Conservation (phyloP, 2,797 vertebrate species). For the Rhodeus uyekii region DNA sequence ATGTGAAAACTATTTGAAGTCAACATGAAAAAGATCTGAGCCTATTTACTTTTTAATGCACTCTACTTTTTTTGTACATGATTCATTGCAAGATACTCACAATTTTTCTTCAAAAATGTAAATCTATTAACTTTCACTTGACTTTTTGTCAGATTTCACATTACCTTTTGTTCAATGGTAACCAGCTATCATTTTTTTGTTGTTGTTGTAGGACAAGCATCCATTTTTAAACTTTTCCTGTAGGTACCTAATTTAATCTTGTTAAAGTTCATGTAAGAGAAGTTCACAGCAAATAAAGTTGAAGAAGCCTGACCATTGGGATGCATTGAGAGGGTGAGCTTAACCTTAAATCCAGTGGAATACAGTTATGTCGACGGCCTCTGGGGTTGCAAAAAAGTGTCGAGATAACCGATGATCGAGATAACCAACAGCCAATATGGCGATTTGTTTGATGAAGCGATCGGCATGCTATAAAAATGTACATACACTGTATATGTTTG, state of each 20-base stretch:
- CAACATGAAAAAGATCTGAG: not conserved
- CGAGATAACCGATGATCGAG: no score
- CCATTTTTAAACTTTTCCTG: not conserved
- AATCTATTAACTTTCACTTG: not conserved
- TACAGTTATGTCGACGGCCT: no score
- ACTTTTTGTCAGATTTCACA: not conserved
- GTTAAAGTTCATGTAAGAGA: not conserved
- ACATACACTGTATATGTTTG: no score
- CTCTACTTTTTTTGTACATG: not conserved
- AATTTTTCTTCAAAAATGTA: not conserved
- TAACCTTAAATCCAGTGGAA: not conserved
- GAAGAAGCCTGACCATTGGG: not conserved
- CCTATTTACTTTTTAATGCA: not conserved
- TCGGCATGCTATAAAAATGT: no score
- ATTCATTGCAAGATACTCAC: not conserved
- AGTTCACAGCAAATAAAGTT: not conserved
- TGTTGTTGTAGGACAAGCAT: not conserved
- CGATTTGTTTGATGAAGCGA: no score
- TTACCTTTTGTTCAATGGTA: not conserved
- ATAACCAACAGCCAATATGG: no score
- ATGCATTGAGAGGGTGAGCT: not conserved
- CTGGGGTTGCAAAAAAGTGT: no score
- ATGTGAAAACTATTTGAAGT: constrained; percentile 4
- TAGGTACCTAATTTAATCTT: not conserved
- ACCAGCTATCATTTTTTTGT: not conserved